Evolutionary conservation across 2,888 invertebrate genomes (phyloP).

Genomic region (Ectemnius cavifrons): DNA sequence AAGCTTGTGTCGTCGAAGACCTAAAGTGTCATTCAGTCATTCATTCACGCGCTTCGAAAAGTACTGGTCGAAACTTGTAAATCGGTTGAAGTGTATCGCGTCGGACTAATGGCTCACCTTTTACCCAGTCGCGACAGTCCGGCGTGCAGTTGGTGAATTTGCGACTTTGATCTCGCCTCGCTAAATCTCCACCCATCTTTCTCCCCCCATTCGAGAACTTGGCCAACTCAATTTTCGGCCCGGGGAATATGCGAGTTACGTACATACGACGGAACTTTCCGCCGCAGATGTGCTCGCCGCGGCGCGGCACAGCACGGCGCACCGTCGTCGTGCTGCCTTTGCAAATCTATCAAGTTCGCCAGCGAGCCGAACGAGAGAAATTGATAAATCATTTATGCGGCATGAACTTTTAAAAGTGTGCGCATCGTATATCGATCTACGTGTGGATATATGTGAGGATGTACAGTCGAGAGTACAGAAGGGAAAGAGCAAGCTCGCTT

Average conservation of each 20-base stretch:
- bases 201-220: slow-evolving; percentile 40
- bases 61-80: slow-evolving; percentile 13
- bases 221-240: slow-evolving; percentile 52
- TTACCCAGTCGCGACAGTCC: slow-evolving; percentile 27
- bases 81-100: slow-evolving; percentile 12
- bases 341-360: slow-evolving; percentile 39
- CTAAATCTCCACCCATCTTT: slow-evolving; percentile 15
- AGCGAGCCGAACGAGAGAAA: slow-evolving; percentile 16
- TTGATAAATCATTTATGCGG: slow-evolving; percentile 38
- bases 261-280: slow-evolving; percentile 34
- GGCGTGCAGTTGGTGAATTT: slow-evolving; percentile 38
- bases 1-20: no score
- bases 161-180: slow-evolving; percentile 39
- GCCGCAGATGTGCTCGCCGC: slow-evolving; percentile 27
- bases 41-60: slow-evolving; percentile 34
- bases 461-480: neutral
- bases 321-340: slow-evolving; percentile 8
- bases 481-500: neutral
- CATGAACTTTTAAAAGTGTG: slow-evolving; percentile 24
- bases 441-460: neutral
- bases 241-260: slow-evolving; percentile 44
- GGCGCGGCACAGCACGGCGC: no score
- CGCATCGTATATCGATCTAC: neutral
- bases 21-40: slow-evolving; percentile 1
- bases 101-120: slow-evolving; percentile 43